A percentile compares a stretch with the other conserved stretches of the same genome.
These are phyloP conservation scores for Papilio xuthus DNA, from an alignment of 1,140 invertebrate species.

Conservation along the genomic window DNA sequence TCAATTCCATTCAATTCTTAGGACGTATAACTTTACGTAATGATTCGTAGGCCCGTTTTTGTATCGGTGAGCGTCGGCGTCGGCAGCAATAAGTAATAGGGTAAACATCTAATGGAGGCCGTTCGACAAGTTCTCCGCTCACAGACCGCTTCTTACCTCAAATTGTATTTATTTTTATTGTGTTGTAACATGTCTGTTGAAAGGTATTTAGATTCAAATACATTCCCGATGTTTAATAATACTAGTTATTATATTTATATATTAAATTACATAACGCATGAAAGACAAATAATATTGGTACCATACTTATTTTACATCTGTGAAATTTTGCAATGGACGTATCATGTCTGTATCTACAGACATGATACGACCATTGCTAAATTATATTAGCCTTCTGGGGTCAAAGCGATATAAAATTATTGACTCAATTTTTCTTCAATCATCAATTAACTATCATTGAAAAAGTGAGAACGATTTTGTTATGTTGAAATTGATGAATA, in stretches of 20 bases:
- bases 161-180: conserved; percentile 29
- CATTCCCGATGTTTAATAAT: not conserved
- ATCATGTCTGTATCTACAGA: not conserved
- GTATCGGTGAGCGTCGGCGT: conserved; percentile 62
- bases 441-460: not conserved
- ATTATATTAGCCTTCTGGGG: not conserved
- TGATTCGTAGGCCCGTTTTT: conserved; percentile 68
- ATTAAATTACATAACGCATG: too few species aligned
- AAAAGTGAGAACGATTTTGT: not conserved
- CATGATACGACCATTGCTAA: not conserved
- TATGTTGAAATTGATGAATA: not conserved
- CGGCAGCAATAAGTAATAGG: conserved; percentile 71
- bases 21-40: conserved; percentile 49
- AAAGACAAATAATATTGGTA: too few species aligned
- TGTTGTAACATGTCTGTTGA: conserved; percentile 21
- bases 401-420: not conserved
- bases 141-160: conserved; percentile 44
- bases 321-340: too few species aligned
- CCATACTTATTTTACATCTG: too few species aligned
- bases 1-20: conserved; percentile 46
- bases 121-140: conserved; percentile 51
- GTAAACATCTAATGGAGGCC: conserved; percentile 71
- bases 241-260: not conserved
- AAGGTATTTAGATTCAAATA: conserved; percentile 21
- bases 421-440: not conserved